phyloP scores from a whole-genome alignment of 2,888 invertebrate species.

The Andricus curvator region DNA sequence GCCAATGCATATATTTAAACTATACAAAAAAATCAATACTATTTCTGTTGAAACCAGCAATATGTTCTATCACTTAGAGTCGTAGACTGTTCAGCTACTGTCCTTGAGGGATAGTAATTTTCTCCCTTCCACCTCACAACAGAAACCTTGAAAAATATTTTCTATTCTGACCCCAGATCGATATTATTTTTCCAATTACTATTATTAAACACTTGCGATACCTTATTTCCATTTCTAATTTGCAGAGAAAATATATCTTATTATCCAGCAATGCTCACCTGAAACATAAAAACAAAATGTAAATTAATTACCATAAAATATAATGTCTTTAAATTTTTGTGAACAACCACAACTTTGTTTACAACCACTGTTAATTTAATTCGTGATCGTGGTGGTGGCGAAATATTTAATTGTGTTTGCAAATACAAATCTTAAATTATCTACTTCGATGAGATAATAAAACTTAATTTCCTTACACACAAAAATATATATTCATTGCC shows the following conservation, averaged over 20 bases:
- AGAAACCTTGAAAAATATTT: neutral
- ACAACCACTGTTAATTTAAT: no score
- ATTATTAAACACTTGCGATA: no score
- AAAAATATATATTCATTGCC: no score
- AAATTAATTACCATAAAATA: slow-evolving; percentile 38
- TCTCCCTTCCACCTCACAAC: neutral
- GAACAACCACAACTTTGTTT: no score
- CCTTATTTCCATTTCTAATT: no score
- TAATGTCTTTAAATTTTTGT: neutral
- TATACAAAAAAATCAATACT: slow-evolving; percentile 10
- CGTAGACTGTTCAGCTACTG: neutral
- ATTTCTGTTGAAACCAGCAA: neutral
- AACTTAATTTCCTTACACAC: no score
- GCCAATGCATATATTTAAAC: neutral
- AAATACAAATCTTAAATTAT: no score
- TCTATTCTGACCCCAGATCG: neutral
- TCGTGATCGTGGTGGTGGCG: no score
- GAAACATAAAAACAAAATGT: slow-evolving; percentile 49
- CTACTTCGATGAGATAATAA: no score
- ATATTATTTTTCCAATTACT: neutral
- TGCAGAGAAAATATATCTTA: neutral
- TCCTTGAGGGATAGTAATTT: slow-evolving; percentile 15
- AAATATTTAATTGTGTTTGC: no score
- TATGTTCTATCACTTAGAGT: no score
- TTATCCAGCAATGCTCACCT: slow-evolving; percentile 50